Conservation (phyloP, 2,888 invertebrate species). For the Drosophila atripex region DNA sequence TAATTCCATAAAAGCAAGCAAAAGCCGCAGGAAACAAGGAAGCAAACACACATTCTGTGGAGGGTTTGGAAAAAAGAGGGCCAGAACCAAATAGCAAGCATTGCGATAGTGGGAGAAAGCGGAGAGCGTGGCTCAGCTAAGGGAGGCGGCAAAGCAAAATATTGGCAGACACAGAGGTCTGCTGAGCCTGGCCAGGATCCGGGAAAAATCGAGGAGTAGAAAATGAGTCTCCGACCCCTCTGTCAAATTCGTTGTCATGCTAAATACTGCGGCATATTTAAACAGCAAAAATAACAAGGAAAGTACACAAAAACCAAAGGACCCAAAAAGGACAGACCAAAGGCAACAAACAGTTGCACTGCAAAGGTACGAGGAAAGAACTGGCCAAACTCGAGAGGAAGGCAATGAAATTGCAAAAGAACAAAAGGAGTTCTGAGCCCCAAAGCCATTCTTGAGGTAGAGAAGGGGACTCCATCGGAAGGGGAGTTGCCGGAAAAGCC, state of each 20-base stretch:
- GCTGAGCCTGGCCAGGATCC: slow-evolving; percentile 57
- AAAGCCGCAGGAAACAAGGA: slow-evolving; percentile 63
- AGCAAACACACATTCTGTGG: slow-evolving; percentile 34
- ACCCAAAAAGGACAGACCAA: slow-evolving; percentile 35
- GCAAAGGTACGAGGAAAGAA: slow-evolving; percentile 19
- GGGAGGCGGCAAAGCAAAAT: slow-evolving; percentile 57
- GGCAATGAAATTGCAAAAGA: slow-evolving; percentile 63
- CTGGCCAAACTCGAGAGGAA: slow-evolving; percentile 34
- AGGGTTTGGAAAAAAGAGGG: slow-evolving; percentile 11
- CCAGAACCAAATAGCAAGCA: slow-evolving; percentile 42
- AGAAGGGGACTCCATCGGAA: not conserved
- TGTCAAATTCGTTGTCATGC: slow-evolving; percentile 71
- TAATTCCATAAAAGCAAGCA: slow-evolving; percentile 72
- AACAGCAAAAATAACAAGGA: slow-evolving; percentile 51
- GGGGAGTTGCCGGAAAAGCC: slow-evolving; percentile 6
- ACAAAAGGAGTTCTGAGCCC: slow-evolving; percentile 55
- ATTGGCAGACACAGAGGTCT: slow-evolving; percentile 68
- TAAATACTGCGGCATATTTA: slow-evolving; percentile 76
- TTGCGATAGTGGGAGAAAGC: slow-evolving; percentile 12
- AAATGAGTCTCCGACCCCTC: slow-evolving; percentile 39
- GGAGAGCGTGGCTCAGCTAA: slow-evolving; percentile 33
- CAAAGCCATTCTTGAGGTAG: slow-evolving; percentile 9
- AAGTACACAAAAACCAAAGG: slow-evolving; percentile 38
- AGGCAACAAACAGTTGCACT: slow-evolving; percentile 24
- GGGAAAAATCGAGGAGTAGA: slow-evolving; percentile 24